Percentiles rank a stretch among this genome's conserved stretches.
phyloP scores from a whole-genome alignment of 1,140 invertebrate species.

The Nylanderia fulva region DNA sequence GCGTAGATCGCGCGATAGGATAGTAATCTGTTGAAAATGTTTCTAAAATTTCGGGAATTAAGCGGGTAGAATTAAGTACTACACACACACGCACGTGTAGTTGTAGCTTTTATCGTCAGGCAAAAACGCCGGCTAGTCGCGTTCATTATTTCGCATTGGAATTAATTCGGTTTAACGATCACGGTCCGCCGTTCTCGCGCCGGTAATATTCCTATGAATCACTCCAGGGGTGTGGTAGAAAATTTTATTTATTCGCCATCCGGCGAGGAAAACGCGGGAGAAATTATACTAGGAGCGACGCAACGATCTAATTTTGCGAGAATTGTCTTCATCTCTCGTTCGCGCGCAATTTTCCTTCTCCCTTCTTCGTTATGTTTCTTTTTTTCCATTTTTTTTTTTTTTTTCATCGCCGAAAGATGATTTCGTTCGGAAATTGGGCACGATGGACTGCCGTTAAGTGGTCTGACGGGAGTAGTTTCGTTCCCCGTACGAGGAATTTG shows the following conservation, averaged over 20 bases:
- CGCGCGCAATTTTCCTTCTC: background rate
- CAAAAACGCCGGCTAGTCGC: constrained; percentile 12
- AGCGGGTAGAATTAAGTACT: background rate
- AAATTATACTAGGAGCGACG: constrained; percentile 7
- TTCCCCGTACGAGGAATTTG: constrained; percentile 27
- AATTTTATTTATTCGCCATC: constrained; percentile 37
- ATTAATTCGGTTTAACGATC: constrained; percentile 44
- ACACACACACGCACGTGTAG: background rate
- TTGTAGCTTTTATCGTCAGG: background rate
- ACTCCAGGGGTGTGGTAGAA: background rate
- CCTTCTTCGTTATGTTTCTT: background rate
- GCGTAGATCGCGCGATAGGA: too few species aligned
- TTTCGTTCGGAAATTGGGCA: constrained; percentile 50
- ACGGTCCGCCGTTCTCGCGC: constrained; percentile 2
- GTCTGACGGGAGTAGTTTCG: constrained; percentile 51
- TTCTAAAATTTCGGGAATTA: background rate
- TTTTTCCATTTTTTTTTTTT: background rate
- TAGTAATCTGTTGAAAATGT: constrained; percentile 4
- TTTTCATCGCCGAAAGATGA: constrained; percentile 40
- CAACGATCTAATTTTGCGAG: constrained; percentile 44
- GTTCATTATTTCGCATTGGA: constrained; percentile 40
- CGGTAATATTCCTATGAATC: constrained; percentile 28
- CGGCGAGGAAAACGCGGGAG: background rate
- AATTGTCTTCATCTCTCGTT: constrained; percentile 34
- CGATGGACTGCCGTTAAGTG: constrained; percentile 56